These are phyloP conservation scores for Charadrius vociferus DNA, from an alignment of 2,113 vertebrate species.

Conservation along the genomic window DNA sequence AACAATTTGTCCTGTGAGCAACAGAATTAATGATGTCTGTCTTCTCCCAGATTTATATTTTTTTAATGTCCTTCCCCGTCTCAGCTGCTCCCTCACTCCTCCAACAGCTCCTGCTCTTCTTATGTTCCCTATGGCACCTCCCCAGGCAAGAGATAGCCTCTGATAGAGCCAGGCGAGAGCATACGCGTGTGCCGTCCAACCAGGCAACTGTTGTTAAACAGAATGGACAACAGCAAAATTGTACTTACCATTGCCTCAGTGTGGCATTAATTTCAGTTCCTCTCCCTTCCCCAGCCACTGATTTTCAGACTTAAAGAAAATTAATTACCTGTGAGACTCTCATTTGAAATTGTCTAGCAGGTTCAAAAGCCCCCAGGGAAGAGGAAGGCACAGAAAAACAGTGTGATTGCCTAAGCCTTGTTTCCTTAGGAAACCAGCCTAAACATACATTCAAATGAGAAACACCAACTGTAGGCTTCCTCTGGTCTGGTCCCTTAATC, in stretches of 20 bases:
- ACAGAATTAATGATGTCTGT: background rate
- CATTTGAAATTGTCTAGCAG: constrained; percentile 24
- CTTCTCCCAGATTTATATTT: background rate
- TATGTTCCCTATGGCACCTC: fast-evolving
- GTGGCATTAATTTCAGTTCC: background rate
- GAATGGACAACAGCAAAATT: background rate
- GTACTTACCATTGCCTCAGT: background rate
- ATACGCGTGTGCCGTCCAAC: fast-evolving
- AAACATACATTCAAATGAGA: background rate
- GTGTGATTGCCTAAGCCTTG: background rate
- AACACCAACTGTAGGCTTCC: background rate
- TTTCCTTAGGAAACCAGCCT: constrained; percentile 51
- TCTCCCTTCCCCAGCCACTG: background rate
- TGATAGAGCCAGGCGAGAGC: background rate
- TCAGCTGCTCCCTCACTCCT: background rate
- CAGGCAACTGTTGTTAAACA: background rate
- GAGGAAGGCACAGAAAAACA: constrained; percentile 10
- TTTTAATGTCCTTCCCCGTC: background rate
- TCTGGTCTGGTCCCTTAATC: background rate
- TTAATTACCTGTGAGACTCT: constrained; percentile 1
- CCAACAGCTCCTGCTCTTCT: background rate
- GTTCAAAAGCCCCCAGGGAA: background rate
- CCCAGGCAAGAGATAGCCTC: background rate
- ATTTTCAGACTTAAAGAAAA: constrained; percentile 28
- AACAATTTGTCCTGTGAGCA: background rate